Conservation (phyloP, 2,797 vertebrate species). For the Poeciliopsis gracilis region DNA sequence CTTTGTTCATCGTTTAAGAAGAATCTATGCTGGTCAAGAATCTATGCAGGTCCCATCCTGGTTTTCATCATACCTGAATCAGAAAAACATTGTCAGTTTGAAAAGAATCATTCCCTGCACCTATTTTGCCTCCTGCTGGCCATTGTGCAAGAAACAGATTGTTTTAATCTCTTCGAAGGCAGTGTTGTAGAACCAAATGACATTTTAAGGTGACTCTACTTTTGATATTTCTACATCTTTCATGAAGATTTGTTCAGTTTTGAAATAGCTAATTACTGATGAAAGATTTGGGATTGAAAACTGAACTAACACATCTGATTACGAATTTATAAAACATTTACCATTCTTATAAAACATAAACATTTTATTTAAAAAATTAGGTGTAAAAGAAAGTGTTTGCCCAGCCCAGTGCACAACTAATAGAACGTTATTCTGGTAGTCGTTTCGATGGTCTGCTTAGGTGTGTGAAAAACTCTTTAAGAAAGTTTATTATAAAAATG, state of each 20-base stretch:
- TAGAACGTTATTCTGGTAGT: not conserved
- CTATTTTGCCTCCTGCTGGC: slow-evolving; percentile 64
- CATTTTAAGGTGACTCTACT: not conserved
- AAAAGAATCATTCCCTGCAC: not conserved
- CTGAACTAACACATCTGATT: not conserved
- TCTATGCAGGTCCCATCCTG: not conserved
- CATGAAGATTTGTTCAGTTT: not conserved
- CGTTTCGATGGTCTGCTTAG: not conserved
- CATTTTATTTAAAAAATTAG: not conserved
- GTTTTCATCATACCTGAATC: not conserved
- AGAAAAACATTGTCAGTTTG: not conserved
- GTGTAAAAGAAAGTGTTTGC: not conserved
- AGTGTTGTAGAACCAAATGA: not conserved
- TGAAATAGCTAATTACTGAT: not conserved
- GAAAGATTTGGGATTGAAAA: not conserved
- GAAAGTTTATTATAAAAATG: not conserved
- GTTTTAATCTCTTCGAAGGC: not conserved
- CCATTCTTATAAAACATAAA: not conserved
- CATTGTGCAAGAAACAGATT: not conserved
- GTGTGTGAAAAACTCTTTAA: not conserved
- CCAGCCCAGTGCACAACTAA: not conserved
- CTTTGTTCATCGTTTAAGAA: not conserved
- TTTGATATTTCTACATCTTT: not conserved
- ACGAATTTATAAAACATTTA: not conserved
- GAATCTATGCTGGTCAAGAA: not conserved